Conservation (phyloP, 2,113 vertebrate genomes). For the Petrocephalus microphthalmus region DNA sequence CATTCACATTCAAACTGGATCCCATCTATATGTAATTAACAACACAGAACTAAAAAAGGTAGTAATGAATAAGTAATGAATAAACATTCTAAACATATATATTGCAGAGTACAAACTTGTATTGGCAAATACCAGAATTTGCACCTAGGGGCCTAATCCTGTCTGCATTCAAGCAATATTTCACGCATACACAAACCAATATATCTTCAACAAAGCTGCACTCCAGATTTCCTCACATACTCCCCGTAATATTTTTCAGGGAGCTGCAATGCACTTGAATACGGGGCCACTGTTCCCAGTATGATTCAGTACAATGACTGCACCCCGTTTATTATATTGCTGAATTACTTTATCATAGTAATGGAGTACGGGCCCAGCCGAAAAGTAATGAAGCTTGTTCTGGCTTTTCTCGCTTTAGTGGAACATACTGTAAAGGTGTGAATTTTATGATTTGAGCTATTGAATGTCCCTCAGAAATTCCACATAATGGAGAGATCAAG, state of each 20-base stretch:
- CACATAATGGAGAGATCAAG: conserved; percentile 40
- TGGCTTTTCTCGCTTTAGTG: conserved; percentile 10
- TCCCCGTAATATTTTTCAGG: too few relatives aligned
- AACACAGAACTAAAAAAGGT: neutral
- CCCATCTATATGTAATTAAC: neutral
- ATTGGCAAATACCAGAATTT: neutral
- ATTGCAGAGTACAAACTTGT: neutral
- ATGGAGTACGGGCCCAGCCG: neutral
- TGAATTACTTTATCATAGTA: neutral
- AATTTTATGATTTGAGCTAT: conserved; percentile 26
- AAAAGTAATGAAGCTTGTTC: conserved; percentile 13
- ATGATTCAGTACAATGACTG: neutral
- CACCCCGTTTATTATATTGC: neutral
- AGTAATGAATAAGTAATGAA: neutral
- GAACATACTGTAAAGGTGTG: conserved; percentile 19
- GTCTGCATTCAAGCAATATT: neutral
- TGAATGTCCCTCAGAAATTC: conserved; percentile 36
- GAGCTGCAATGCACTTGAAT: neutral
- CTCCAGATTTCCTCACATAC: neutral
- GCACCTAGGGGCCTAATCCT: neutral
- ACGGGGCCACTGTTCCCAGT: neutral
- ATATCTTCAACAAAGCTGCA: neutral
- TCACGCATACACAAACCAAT: neutral
- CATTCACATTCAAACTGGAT: neutral
- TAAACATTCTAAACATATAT: neutral